Percentiles rank a stretch among this genome's conserved stretches.
Conservation (phyloP, 2,113 vertebrate species). For the Lampris megalopsis region DNA sequence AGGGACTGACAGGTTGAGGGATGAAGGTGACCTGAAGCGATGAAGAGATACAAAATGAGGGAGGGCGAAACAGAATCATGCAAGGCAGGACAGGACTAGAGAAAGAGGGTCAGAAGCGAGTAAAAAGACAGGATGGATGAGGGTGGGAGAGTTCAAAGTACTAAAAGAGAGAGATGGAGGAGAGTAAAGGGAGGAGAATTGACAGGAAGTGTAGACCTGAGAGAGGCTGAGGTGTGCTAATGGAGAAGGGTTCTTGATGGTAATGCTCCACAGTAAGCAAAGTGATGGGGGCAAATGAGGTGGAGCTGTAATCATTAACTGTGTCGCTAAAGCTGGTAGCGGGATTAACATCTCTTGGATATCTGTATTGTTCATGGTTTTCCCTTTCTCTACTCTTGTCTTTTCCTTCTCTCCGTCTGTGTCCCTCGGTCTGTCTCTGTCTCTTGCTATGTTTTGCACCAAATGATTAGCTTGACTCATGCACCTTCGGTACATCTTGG, state of each 20-base stretch:
- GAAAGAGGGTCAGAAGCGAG: not conserved
- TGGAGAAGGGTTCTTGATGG: slow-evolving; percentile 43
- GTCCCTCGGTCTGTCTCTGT: slow-evolving; percentile 1
- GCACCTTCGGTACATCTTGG: slow-evolving; percentile 14
- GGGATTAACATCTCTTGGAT: slow-evolving; percentile 4
- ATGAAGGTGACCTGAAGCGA: slow-evolving; percentile 32
- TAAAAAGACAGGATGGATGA: no score
- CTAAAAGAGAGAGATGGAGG: not conserved
- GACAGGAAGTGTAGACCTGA: not conserved
- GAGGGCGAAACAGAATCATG: not conserved
- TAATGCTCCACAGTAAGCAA: slow-evolving; percentile 18
- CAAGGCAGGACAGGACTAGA: slow-evolving; percentile 16
- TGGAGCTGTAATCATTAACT: slow-evolving; percentile 15
- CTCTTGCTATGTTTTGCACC: slow-evolving; percentile 3
- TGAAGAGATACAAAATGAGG: slow-evolving; percentile 27
- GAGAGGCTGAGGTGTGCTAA: slow-evolving; percentile 28
- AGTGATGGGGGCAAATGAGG: slow-evolving; percentile 30
- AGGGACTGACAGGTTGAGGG: slow-evolving; percentile 55
- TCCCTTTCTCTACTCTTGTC: not conserved
- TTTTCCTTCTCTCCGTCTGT: not conserved
- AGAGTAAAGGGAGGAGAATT: slow-evolving; percentile 4
- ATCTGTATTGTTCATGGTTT: slow-evolving; percentile 17
- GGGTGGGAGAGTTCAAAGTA: slow-evolving; percentile 5
- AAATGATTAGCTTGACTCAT: slow-evolving; percentile 19
- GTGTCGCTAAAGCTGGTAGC: not conserved